Conservation (phyloP, 2,888 invertebrate genomes). For the Amblyjoppa proteus region DNA sequence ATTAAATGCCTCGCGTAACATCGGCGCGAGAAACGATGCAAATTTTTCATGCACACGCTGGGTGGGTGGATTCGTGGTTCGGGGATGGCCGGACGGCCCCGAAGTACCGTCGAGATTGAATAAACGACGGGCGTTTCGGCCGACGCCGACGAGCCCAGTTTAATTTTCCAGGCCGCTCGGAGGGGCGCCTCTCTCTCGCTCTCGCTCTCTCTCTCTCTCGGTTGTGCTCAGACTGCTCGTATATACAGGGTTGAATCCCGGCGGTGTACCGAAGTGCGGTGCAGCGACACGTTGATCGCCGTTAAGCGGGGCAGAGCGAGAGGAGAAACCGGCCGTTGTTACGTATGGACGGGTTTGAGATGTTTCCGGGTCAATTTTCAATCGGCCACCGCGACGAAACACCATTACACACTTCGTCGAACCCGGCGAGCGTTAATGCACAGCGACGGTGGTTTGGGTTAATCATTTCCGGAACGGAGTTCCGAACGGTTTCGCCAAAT, state of each 20-base stretch:
- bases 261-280: background rate
- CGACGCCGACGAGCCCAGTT: constrained; percentile 17
- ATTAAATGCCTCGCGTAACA: constrained; percentile 47
- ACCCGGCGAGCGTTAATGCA: background rate
- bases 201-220: background rate
- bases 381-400: background rate
- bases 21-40: constrained; percentile 39
- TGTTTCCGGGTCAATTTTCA: constrained; percentile 6
- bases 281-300: background rate
- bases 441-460: background rate
- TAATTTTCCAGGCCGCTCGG: constrained; percentile 19
- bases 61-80: constrained; percentile 2
- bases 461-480: background rate
- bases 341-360: constrained; percentile 10
- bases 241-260: background rate
- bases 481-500: background rate
- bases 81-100: background rate
- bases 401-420: constrained; percentile 3
- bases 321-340: background rate
- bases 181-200: background rate
- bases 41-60: constrained; percentile 41
- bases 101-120: constrained; percentile 25
- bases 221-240: constrained; percentile 3
- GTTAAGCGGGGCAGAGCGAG: background rate
- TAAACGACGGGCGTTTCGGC: constrained; percentile 26